phyloP scores from a whole-genome alignment of 2,797 vertebrate species.

The Uromys caudimaculatus region DNA sequence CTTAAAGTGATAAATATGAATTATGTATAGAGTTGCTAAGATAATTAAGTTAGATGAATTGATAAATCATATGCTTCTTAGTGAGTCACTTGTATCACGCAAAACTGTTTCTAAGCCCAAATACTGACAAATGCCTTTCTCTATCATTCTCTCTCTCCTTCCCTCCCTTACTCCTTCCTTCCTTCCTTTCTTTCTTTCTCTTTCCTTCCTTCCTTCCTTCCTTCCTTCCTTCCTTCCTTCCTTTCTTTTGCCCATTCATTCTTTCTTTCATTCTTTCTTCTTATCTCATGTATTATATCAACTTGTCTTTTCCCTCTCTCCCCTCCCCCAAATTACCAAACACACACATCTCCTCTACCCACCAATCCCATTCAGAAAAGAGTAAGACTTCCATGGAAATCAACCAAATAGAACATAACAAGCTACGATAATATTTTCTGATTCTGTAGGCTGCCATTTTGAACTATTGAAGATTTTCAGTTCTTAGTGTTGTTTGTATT shows the following conservation, averaged over 20 bases:
- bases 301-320: not conserved
- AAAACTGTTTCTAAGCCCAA: slow-evolving; percentile 25
- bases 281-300: not conserved
- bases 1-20: not conserved
- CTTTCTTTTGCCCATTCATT: no score
- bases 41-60: not conserved
- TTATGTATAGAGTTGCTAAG: not conserved
- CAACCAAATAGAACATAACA: not conserved
- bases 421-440: not conserved
- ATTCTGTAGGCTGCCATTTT: not conserved
- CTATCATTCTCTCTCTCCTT: no score
- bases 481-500: not conserved
- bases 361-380: not conserved
- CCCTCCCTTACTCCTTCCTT: accelerated
- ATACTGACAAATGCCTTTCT: not conserved
- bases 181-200: accelerated
- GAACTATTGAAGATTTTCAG: not conserved
- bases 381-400: not conserved
- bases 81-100: not conserved
- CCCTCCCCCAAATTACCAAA: not conserved
- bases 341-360: not conserved
- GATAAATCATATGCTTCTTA: not conserved
- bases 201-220: accelerated
- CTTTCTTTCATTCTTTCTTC: not conserved
- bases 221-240: not conserved